Conservation (phyloP, 2,113 vertebrate species). For the Pterocles burchelli region DNA sequence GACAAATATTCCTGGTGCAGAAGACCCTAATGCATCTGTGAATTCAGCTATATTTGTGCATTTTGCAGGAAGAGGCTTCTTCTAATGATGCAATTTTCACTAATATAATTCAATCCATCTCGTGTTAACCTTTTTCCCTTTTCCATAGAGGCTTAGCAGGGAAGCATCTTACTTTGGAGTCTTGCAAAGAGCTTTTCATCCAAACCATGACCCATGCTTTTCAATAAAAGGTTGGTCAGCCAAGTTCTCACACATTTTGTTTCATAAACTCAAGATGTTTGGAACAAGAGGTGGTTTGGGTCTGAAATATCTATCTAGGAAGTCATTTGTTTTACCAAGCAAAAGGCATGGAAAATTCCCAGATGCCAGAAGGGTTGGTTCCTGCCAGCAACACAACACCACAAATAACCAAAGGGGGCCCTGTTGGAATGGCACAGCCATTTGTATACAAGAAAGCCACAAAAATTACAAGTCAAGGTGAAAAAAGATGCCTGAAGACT, state of each 20-base stretch:
- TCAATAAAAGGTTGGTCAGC: not conserved
- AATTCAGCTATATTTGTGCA: slow-evolving; percentile 8
- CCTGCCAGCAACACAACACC: not conserved
- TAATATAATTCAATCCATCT: slow-evolving; percentile 8
- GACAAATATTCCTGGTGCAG: slow-evolving; percentile 47
- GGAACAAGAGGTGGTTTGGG: not conserved
- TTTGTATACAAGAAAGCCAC: not conserved
- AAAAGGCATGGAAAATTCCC: not conserved
- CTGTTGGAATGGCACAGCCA: not conserved
- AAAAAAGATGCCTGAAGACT: not conserved
- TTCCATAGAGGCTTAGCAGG: not conserved
- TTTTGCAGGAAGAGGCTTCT: slow-evolving; percentile 35
- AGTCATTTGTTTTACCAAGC: not conserved
- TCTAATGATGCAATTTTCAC: slow-evolving; percentile 32
- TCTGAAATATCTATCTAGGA: not conserved
- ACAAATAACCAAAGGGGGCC: not conserved
- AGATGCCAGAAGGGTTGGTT: not conserved
- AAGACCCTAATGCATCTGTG: slow-evolving; percentile 34
- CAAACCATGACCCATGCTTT: not conserved
- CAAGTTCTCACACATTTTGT: not conserved
- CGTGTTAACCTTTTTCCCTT: not conserved
- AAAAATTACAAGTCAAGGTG: not conserved
- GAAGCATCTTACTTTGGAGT: not conserved
- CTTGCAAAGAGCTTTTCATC: not conserved
- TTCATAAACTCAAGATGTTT: not conserved